These are phyloP conservation scores for Lycophotia porphyrea DNA, from an alignment of 2,888 invertebrate species.

Conservation along the genomic window DNA sequence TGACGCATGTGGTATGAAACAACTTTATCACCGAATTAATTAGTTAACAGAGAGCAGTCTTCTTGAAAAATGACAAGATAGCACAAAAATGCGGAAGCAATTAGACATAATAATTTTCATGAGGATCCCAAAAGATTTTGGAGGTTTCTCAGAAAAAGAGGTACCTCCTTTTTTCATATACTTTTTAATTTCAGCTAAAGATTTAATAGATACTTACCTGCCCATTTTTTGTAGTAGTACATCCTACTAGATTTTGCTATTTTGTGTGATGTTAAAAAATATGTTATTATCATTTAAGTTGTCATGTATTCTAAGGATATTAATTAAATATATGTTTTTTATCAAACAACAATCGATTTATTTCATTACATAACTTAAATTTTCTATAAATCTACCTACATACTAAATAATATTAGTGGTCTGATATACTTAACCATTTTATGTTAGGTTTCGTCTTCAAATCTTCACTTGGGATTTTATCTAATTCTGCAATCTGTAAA, in stretches of 20 bases:
- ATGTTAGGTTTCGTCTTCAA: constrained; percentile 90
- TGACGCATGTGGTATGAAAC: neutral
- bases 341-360: constrained; percentile 57
- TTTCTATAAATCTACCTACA: constrained; percentile 50
- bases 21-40: neutral
- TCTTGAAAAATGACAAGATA: neutral
- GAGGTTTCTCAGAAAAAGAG: neutral
- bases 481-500: constrained; percentile 89
- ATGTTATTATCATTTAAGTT: neutral
- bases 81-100: neutral
- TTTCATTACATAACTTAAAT: constrained; percentile 66
- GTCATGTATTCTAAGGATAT: constrained; percentile 12
- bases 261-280: neutral
- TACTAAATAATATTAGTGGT: constrained; percentile 70
- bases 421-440: constrained; percentile 88
- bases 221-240: neutral
- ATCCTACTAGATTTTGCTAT: neutral
- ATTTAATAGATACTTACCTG: neutral
- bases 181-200: neutral
- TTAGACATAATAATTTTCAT: neutral
- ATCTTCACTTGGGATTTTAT: constrained; percentile 89
- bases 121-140: neutral
- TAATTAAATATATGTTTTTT: constrained; percentile 36
- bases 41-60: neutral
- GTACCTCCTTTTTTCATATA: neutral